Evolutionary conservation across 2,113 vertebrate species (phyloP).

Genomic region (Catharus bicknelli): DNA sequence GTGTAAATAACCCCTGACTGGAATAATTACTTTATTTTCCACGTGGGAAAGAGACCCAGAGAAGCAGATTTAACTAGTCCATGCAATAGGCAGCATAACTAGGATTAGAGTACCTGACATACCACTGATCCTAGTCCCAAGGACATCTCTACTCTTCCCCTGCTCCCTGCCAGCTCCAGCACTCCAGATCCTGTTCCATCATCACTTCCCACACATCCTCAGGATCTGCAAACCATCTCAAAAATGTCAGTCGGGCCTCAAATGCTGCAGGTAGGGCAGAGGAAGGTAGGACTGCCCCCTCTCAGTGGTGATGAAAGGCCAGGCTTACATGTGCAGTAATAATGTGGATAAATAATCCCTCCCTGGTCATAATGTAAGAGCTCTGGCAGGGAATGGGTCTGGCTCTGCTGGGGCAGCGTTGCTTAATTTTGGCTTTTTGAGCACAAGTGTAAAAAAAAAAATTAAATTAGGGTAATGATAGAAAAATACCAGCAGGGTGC

Average conservation of each 20-base stretch:
- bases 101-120: background rate
- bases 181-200: background rate
- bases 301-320: background rate
- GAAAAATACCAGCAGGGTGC: conserved; percentile 32
- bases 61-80: background rate
- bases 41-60: background rate
- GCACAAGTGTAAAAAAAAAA: background rate
- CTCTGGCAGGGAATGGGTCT: background rate
- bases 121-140: background rate
- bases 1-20: background rate
- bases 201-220: background rate
- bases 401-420: fast-evolving
- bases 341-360: background rate
- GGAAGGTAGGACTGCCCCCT: background rate
- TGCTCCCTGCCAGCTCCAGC: background rate
- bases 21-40: background rate
- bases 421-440: background rate
- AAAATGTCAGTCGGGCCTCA: fast-evolving
- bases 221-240: background rate
- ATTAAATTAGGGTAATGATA: conserved; percentile 10
- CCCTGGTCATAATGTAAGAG: background rate
- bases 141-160: background rate
- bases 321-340: background rate
- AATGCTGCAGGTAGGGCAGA: background rate
- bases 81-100: background rate